Percentiles rank a stretch among this genome's conserved stretches.
phyloP scores from a whole-genome alignment of 2,888 invertebrate species.

The Volucella zonaria region DNA sequence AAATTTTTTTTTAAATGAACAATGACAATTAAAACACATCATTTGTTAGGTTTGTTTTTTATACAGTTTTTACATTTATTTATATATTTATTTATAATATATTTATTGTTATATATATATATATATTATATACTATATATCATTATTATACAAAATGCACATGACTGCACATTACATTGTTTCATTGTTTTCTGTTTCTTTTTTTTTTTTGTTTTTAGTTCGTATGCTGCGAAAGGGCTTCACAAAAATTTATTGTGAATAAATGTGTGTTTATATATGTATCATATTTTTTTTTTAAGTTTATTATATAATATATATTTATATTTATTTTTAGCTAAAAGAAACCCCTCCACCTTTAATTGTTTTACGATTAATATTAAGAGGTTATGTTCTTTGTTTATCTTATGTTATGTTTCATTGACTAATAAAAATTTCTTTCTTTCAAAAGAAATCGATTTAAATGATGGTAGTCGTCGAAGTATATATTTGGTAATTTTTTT shows the following conservation, averaged over 20 bases:
- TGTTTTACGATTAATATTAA: conserved; percentile 16
- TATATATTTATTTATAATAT: conserved; percentile 49
- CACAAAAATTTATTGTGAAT: conserved; percentile 58
- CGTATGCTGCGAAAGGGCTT: conserved; percentile 73
- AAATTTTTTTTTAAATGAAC: no score
- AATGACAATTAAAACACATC: neutral
- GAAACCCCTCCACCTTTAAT: conserved; percentile 46
- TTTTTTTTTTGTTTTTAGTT: conserved; percentile 31
- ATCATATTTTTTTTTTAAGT: neutral
- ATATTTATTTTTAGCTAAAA: conserved; percentile 42
- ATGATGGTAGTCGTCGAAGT: neutral
- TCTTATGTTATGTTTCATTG: conserved; percentile 2
- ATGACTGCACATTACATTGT: conserved; percentile 54
- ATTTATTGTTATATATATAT: conserved; percentile 61
- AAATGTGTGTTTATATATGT: conserved; percentile 29
- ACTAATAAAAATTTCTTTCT: neutral
- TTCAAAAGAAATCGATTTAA: conserved; percentile 15
- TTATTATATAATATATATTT: conserved; percentile 5
- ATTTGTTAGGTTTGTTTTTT: conserved; percentile 47
- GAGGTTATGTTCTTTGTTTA: conserved; percentile 38
- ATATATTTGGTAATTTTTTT: no score
- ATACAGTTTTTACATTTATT: conserved; percentile 69
- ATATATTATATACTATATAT: conserved; percentile 63
- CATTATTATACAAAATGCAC: conserved; percentile 70
- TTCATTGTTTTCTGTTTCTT: conserved; percentile 44